phyloP scores from a whole-genome alignment of 1,140 invertebrate species.

The Manduca sexta region DNA sequence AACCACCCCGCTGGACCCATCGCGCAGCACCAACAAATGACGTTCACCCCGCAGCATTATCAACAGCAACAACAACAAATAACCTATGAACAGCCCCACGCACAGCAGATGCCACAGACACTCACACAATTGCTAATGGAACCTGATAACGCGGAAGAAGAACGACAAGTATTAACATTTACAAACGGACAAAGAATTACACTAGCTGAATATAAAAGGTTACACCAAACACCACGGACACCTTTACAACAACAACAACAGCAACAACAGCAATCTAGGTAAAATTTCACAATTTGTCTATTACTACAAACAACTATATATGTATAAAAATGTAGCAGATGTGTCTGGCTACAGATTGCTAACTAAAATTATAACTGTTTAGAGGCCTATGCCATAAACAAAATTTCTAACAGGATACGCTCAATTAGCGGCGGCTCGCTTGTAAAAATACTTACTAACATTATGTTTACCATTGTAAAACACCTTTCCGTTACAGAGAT shows the following conservation, averaged over 20 bases:
- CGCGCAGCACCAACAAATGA: conserved; percentile 37
- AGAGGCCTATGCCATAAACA: too few relatives aligned
- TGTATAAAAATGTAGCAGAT: too few relatives aligned
- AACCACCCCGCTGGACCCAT: conserved; percentile 21
- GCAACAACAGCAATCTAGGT: conserved; percentile 14
- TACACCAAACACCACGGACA: conserved; percentile 40
- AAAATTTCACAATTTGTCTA: too few relatives aligned
- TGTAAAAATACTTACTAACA: too few relatives aligned
- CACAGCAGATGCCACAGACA: conserved; percentile 37
- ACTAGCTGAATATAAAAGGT: conserved; percentile 57
- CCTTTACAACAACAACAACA: conserved; percentile 36
- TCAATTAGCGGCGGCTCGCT: too few relatives aligned
- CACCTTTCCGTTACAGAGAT: conserved; percentile 32
- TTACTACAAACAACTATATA: too few relatives aligned
- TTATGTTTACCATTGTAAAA: too few relatives aligned
- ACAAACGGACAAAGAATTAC: conserved; percentile 60
- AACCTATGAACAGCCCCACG: conserved; percentile 32
- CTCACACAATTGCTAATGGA: conserved; percentile 51
- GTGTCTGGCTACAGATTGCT: too few relatives aligned
- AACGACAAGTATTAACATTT: conserved; percentile 54
- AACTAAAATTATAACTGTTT: too few relatives aligned
- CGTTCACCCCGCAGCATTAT: conserved; percentile 22
- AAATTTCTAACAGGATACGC: too few relatives aligned
- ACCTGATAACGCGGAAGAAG: conserved; percentile 49
- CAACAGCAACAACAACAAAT: conserved; percentile 41